phyloP scores from a whole-genome alignment of 2,888 invertebrate genomes.

The Flexamia atlantica region DNA sequence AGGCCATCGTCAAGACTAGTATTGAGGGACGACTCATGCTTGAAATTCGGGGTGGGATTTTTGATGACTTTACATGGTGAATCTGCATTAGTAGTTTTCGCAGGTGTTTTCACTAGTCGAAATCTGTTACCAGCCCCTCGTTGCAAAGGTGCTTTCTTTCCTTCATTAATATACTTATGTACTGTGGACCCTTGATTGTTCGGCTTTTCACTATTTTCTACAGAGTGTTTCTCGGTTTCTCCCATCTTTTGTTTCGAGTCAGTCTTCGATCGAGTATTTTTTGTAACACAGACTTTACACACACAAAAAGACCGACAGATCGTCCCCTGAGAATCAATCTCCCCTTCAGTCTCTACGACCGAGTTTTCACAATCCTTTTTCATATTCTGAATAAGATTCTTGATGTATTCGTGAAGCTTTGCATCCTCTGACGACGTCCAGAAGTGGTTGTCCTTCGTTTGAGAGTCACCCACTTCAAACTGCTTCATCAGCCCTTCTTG shows the following conservation, averaged over 20 bases:
- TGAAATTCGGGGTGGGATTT: not conserved
- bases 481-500: not conserved
- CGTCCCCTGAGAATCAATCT: not conserved
- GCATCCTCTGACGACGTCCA: constrained; percentile 30
- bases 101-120: not conserved
- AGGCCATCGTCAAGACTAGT: not conserved
- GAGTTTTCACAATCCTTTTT: not conserved
- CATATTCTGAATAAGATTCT: constrained; percentile 21
- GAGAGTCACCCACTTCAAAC: constrained; percentile 37
- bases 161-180: not conserved
- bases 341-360: not conserved
- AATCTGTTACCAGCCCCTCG: not conserved
- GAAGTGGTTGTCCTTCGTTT: not conserved
- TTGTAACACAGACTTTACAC: constrained; percentile 11
- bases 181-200: not conserved
- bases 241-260: not conserved
- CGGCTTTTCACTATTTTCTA: not conserved
- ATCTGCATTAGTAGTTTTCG: not conserved
- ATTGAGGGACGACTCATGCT: not conserved
- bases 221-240: not conserved
- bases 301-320: not conserved
- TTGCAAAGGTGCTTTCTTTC: not conserved
- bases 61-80: not conserved
- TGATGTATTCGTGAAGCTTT: not conserved
- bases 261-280: not conserved